Evolutionary conservation across 2,797 vertebrate genomes (phyloP).

Genomic region (Intellagama lesueurii): DNA sequence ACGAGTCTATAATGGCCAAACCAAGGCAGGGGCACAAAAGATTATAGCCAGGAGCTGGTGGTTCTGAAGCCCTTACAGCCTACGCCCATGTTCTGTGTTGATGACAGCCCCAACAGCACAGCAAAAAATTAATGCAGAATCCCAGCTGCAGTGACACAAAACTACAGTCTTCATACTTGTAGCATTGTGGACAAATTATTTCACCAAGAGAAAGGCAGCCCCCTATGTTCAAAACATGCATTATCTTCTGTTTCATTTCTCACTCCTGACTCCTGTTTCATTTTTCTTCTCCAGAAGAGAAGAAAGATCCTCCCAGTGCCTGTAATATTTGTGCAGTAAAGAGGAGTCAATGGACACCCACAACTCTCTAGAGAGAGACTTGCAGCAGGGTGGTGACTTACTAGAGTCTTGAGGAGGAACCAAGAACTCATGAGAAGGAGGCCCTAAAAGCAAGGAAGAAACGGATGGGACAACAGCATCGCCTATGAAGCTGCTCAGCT

Average conservation of each 20-base stretch:
- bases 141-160: background rate
- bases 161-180: too few relatives aligned
- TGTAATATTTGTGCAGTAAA: background rate
- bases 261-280: background rate
- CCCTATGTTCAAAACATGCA: background rate
- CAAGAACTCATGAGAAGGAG: background rate
- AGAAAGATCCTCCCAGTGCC: background rate
- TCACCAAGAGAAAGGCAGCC: background rate
- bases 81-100: background rate
- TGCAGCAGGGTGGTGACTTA: background rate
- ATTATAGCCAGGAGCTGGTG: slow-evolving; percentile 25
- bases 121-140: background rate
- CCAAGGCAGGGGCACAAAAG: slow-evolving; percentile 20
- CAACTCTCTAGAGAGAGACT: background rate
- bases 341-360: background rate
- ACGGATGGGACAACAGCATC: background rate
- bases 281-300: background rate
- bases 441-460: background rate
- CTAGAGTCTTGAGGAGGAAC: background rate
- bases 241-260: background rate
- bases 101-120: background rate
- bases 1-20: background rate
- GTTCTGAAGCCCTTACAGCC: background rate
- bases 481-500: too few relatives aligned
- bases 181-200: background rate